Conservation (phyloP, 2,888 invertebrate species). For the Stenurella melanura region DNA sequence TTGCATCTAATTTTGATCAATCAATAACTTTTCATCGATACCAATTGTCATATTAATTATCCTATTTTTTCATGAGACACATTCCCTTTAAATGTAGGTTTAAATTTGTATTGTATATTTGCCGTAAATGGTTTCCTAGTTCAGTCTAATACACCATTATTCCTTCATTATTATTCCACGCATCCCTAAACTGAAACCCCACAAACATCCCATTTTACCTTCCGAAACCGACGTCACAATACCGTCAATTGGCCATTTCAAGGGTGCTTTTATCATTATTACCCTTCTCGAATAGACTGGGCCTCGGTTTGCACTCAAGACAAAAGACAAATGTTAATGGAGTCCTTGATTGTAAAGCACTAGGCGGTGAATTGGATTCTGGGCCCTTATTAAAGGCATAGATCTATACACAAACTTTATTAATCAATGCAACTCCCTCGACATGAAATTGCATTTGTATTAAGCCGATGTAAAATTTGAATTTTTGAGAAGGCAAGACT, state of each 20-base stretch:
- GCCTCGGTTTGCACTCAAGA: background rate
- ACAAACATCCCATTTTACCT: background rate
- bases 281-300: slow-evolving; percentile 1
- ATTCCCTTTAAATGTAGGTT: background rate
- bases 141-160: background rate
- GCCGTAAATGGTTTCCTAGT: background rate
- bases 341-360: slow-evolving; percentile 4
- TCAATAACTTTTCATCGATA: no score
- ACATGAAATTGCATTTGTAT: background rate
- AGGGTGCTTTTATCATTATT: slow-evolving; percentile 4
- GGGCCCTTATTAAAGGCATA: background rate
- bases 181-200: background rate
- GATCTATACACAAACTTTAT: background rate
- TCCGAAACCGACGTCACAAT: background rate
- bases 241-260: slow-evolving; percentile 1
- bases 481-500: background rate
- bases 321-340: slow-evolving; percentile 7
- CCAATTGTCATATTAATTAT: no score
- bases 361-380: background rate
- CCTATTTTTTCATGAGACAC: no score
- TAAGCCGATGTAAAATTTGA: background rate
- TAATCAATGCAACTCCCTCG: background rate
- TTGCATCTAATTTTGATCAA: no score
- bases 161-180: slow-evolving; percentile 4
- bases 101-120: background rate